These are phyloP conservation scores for Ditylenchus dipsaci DNA, from an alignment of 1,140 invertebrate genomes.

Conservation along the genomic window DNA sequence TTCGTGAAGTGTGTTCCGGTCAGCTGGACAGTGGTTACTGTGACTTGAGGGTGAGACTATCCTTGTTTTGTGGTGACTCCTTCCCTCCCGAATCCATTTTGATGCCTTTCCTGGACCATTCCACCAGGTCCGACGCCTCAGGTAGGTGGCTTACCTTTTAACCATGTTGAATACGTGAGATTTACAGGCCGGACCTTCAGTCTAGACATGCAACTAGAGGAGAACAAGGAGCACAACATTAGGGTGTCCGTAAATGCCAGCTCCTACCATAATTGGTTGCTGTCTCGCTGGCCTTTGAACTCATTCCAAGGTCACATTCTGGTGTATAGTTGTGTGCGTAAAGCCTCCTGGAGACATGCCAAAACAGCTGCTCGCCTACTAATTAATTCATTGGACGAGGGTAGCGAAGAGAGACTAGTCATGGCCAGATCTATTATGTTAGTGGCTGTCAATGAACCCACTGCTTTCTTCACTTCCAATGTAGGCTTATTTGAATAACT, in stretches of 20 bases:
- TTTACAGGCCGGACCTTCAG: slow-evolving; percentile 21
- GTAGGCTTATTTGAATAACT: not conserved
- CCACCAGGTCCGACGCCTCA: slow-evolving; percentile 11
- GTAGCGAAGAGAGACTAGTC: slow-evolving; percentile 12
- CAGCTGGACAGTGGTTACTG: slow-evolving; percentile 19
- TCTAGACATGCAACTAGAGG: slow-evolving; percentile 16
- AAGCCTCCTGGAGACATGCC: slow-evolving; percentile 29
- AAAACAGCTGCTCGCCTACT: slow-evolving; percentile 26
- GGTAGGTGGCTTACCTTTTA: slow-evolving; percentile 14
- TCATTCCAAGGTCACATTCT: slow-evolving; percentile 31
- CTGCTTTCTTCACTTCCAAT: slow-evolving; percentile 25
- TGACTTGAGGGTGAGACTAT: slow-evolving; percentile 28
- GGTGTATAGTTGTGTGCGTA: slow-evolving; percentile 18
- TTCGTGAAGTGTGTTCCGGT: slow-evolving; percentile 26
- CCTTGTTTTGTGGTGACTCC: slow-evolving; percentile 87
- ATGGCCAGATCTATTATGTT: slow-evolving; percentile 29
- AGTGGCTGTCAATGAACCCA: slow-evolving; percentile 27
- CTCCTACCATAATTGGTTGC: slow-evolving; percentile 32
- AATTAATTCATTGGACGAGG: slow-evolving; percentile 20
- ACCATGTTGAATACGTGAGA: too few species aligned
- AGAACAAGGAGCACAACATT: slow-evolving; percentile 19
- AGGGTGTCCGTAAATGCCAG: slow-evolving; percentile 14
- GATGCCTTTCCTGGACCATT: slow-evolving; percentile 78
- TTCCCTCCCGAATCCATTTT: slow-evolving; percentile 83
- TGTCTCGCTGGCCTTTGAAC: slow-evolving; percentile 26